Evolutionary conservation across 2,113 vertebrate genomes (phyloP).

Genomic region (Bubo scandiacus): DNA sequence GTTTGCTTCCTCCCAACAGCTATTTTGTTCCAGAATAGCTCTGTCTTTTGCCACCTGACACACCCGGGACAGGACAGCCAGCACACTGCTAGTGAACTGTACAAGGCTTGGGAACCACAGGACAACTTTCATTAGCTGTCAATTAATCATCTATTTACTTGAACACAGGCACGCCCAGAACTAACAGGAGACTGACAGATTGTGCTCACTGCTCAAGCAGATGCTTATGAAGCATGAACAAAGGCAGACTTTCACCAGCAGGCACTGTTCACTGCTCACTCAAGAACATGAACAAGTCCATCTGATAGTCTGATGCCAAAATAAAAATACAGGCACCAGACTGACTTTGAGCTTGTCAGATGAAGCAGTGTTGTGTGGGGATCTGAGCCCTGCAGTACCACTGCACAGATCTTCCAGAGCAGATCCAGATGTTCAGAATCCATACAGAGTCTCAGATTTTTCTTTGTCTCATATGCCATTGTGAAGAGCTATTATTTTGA

Average conservation of each 20-base stretch:
- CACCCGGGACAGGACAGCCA: neutral
- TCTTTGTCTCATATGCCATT: neutral
- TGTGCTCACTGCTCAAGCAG: neutral
- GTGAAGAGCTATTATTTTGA: neutral
- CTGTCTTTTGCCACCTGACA: neutral
- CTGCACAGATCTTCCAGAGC: neutral
- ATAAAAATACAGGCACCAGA: neutral
- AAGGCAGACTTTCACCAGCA: neutral
- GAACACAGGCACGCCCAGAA: neutral
- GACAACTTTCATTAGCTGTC: neutral
- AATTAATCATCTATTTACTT: neutral
- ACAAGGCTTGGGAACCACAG: neutral
- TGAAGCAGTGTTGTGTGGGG: neutral
- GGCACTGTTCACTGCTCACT: neutral
- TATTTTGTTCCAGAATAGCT: neutral
- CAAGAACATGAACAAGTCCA: neutral
- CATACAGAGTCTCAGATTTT: neutral
- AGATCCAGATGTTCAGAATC: neutral
- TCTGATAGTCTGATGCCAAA: neutral
- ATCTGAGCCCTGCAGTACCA: neutral
- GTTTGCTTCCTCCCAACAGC: neutral
- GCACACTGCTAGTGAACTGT: neutral
- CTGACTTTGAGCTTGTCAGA: neutral
- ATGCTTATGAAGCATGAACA: neutral
- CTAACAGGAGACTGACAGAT: neutral